Conservation (phyloP, 2,113 vertebrate species). For the Malurus melanocephalus region DNA sequence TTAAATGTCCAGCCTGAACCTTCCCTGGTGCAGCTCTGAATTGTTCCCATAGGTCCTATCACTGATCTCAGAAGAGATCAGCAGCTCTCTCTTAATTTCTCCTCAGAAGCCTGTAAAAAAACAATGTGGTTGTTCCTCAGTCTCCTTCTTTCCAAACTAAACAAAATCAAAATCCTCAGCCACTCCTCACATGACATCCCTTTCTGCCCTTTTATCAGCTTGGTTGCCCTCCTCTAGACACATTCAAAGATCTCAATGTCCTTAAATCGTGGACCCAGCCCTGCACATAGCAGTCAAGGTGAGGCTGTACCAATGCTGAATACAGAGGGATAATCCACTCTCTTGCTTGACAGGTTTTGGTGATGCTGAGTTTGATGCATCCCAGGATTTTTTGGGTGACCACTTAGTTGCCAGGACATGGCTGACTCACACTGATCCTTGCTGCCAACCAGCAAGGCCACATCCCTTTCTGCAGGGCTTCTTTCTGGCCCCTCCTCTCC, state of each 20-base stretch:
- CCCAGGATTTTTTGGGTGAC: not conserved
- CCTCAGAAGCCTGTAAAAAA: not conserved
- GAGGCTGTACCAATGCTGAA: rapidly evolving
- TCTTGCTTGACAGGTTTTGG: not conserved
- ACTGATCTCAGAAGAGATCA: not conserved
- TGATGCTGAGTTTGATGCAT: not conserved
- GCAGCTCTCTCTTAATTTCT: not conserved
- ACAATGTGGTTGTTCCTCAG: not conserved
- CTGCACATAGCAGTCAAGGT: not conserved
- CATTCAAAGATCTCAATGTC: not conserved
- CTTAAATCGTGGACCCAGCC: not conserved
- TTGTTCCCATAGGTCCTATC: rapidly evolving
- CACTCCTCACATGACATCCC: rapidly evolving
- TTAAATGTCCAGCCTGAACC: not conserved
- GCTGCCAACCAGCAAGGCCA: not conserved
- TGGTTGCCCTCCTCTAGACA: not conserved
- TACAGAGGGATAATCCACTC: rapidly evolving
- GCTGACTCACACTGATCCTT: rapidly evolving
- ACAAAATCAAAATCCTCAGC: not conserved
- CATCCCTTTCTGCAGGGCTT: not conserved
- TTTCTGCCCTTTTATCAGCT: not conserved
- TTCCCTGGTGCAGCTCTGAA: not conserved
- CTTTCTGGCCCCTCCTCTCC: not conserved
- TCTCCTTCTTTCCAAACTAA: not conserved
- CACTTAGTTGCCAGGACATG: not conserved